phyloP scores from a whole-genome alignment of 1,140 invertebrate species.

The Cherax quadricarinatus region DNA sequence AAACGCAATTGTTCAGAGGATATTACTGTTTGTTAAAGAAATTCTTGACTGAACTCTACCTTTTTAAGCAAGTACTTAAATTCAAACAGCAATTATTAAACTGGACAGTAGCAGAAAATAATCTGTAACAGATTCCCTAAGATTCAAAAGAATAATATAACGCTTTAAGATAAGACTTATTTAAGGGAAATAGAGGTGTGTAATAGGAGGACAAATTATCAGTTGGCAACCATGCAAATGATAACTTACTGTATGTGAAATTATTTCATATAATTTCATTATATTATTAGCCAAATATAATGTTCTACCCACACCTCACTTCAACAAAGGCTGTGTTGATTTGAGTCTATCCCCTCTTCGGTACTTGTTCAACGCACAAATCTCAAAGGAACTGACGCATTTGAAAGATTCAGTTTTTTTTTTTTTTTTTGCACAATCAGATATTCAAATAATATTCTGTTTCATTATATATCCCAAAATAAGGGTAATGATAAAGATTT shows the following conservation, averaged over 20 bases:
- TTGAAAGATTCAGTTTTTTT: background rate
- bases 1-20: background rate
- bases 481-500: background rate
- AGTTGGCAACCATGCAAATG: background rate
- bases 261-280: background rate
- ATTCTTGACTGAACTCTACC: background rate
- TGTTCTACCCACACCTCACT: conserved; percentile 10
- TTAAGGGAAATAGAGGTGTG: background rate
- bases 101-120: background rate
- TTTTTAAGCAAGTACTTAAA: background rate
- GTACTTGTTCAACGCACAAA: background rate
- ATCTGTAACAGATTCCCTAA: background rate
- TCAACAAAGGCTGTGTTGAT: conserved; percentile 62
- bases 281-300: background rate
- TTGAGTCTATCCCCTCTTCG: conserved; percentile 61
- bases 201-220: background rate
- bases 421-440: background rate
- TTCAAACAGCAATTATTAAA: background rate
- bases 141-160: background rate
- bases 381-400: background rate
- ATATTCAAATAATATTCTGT: conserved; percentile 1
- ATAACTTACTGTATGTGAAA: background rate
- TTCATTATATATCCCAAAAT: conserved; percentile 4
- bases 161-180: background rate
- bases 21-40: background rate